Conservation (phyloP, 23 tunicate genomes). For the Phallusia fumigata region DNA sequence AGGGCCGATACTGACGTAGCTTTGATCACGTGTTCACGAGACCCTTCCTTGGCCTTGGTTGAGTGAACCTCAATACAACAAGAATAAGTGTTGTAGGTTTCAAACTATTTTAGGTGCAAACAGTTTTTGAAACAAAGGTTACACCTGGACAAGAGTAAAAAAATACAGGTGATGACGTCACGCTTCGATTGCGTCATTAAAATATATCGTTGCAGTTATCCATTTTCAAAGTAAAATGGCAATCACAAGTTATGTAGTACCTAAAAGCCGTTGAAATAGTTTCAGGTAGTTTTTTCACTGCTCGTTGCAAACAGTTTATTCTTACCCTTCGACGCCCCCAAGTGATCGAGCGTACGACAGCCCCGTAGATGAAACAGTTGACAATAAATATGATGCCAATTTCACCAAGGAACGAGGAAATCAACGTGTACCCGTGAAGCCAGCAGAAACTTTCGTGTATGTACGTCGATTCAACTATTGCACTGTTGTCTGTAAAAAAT, state of each 20-base stretch:
- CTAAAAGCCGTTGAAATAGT: too few species aligned
- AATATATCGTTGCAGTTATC: too few species aligned
- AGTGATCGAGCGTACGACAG: constrained; percentile 34
- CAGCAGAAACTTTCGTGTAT: constrained; percentile 29
- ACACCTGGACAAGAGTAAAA: too few species aligned
- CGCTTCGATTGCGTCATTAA: too few species aligned
- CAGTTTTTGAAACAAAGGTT: too few species aligned
- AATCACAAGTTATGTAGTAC: too few species aligned
- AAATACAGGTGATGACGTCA: not conserved
- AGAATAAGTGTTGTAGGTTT: not conserved
- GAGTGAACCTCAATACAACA: constrained; percentile 14
- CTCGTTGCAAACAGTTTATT: too few species aligned
- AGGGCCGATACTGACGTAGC: constrained; percentile 18
- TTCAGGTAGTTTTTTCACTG: too few species aligned
- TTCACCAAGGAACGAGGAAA: constrained; percentile 20
- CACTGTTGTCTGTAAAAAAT: constrained; percentile 4
- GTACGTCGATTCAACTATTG: constrained; percentile 25
- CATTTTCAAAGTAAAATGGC: too few species aligned
- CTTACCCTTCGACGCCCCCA: constrained; percentile 45
- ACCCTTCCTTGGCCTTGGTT: not conserved
- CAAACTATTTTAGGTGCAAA: too few species aligned
- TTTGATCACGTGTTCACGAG: constrained; percentile 16
- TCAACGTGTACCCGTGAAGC: constrained; percentile 23
- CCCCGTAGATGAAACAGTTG: constrained; percentile 16
- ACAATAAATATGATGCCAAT: constrained; percentile 14